Conservation (phyloP, 2,113 vertebrate species). For the Tupaia tana region DNA sequence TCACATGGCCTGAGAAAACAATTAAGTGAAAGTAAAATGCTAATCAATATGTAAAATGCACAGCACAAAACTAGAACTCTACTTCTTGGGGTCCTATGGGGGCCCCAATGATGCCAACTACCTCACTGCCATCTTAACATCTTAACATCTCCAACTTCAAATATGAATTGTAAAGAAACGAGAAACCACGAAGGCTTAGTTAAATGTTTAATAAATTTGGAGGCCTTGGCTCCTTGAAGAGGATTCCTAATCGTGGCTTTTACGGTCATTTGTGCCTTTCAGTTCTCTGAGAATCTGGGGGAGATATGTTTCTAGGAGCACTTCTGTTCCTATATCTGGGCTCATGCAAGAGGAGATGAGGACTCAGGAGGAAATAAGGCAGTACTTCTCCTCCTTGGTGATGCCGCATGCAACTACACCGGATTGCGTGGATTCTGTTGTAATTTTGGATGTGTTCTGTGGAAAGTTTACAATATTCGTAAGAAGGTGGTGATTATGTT, state of each 20-base stretch:
- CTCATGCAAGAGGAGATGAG: neutral
- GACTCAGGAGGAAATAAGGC: neutral
- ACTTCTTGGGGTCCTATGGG: neutral
- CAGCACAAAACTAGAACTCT: neutral
- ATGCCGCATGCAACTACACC: rapidly evolving
- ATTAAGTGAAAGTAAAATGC: neutral
- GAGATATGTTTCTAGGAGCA: neutral
- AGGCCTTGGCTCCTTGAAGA: neutral
- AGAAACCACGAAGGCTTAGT: neutral
- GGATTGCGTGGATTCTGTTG: neutral
- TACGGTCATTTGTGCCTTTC: no score
- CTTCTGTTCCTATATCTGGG: neutral
- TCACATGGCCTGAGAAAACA: neutral
- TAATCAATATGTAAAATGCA: neutral
- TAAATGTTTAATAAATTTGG: neutral
- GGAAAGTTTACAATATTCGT: neutral
- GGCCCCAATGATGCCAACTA: neutral
- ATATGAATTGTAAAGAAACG: neutral
- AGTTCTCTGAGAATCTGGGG: neutral
- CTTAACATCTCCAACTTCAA: neutral
- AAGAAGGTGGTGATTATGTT: neutral
- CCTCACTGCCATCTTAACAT: neutral
- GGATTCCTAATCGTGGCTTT: neutral
- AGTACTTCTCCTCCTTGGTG: rapidly evolving
- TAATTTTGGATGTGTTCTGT: neutral